phyloP scores from a whole-genome alignment of 2,888 invertebrate species.

The Hedya salicella region DNA sequence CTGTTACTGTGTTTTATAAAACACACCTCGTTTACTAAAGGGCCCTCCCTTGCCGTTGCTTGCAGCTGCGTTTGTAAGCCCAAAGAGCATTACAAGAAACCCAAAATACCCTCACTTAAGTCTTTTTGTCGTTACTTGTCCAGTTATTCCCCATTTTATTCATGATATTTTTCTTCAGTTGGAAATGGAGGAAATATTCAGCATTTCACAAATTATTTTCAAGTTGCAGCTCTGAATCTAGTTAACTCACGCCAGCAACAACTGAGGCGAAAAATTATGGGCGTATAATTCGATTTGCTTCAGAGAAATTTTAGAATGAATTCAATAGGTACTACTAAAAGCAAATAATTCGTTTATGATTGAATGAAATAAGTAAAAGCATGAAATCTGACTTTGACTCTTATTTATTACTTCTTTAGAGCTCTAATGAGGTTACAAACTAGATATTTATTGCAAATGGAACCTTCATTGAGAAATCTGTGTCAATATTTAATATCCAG shows the following conservation, averaged over 20 bases:
- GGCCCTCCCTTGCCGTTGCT: not conserved
- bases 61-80: not conserved
- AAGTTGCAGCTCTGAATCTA: not conserved
- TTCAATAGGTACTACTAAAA: no score
- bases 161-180: constrained; percentile 19
- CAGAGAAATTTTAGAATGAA: no score
- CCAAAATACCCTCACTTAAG: not conserved
- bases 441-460: no score
- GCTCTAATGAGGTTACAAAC: no score
- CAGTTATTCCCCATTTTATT: constrained; percentile 15
- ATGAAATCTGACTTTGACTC: no score
- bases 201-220: not conserved
- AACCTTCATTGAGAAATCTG: no score
- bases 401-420: no score
- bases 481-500: no score
- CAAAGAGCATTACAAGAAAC: not conserved
- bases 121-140: not conserved
- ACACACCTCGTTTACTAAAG: constrained; percentile 12
- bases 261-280: no score
- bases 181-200: constrained; percentile 9
- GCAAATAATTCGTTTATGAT: no score
- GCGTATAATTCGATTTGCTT: no score
- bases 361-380: no score
- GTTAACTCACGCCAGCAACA: not conserved
- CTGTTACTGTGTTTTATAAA: not conserved